A percentile compares a stretch with the other conserved stretches of the same genome.
Conservation (phyloP, 2,888 invertebrate genomes). For the Phania funesta region DNA sequence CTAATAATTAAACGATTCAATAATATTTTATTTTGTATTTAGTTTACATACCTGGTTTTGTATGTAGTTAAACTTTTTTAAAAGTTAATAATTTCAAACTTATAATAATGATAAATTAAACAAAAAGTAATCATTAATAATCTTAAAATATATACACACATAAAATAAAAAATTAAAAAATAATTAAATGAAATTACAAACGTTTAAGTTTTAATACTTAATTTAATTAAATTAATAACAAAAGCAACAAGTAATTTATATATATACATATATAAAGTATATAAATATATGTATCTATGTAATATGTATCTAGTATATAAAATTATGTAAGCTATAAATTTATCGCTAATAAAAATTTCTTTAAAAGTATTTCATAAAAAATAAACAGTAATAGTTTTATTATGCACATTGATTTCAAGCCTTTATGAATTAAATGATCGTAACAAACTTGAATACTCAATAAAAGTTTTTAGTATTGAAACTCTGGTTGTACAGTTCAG, state of each 20-base stretch:
- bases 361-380: conserved; percentile 67
- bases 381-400: conserved; percentile 4
- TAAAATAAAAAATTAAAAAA: conserved; percentile 23
- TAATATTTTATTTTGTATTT: conserved; percentile 36
- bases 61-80: conserved; percentile 43
- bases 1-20: conserved; percentile 1
- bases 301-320: conserved; percentile 65
- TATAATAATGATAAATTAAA: conserved; percentile 4
- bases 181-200: conserved; percentile 41
- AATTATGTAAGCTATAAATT: conserved; percentile 63
- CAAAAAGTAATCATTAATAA: conserved; percentile 29
- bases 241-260: conserved; percentile 48
- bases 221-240: conserved; percentile 38
- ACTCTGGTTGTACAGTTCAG: too few species aligned
- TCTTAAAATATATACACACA: conserved; percentile 9
- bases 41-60: conserved; percentile 55
- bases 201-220: conserved; percentile 46
- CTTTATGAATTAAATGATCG: too few species aligned
- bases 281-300: conserved; percentile 63
- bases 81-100: conserved; percentile 17
- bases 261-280: conserved; percentile 53
- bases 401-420: background rate
- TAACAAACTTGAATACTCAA: too few species aligned
- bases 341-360: conserved; percentile 67
- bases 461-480: too few species aligned